phyloP scores from a whole-genome alignment of 1,140 invertebrate genomes.

The Pantala flavescens region DNA sequence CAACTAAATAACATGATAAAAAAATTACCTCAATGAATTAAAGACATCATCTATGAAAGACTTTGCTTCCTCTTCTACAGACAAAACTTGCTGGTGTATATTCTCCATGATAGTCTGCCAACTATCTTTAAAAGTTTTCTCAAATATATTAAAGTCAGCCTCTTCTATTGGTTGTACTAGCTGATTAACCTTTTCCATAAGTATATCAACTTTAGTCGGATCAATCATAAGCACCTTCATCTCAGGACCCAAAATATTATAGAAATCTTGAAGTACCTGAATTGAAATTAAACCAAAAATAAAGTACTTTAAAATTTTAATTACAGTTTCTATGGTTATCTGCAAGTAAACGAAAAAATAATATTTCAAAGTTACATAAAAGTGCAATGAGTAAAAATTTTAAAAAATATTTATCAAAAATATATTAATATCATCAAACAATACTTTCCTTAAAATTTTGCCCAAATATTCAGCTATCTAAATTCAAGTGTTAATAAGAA shows the following conservation, averaged over 20 bases:
- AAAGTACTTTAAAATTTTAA: conserved; percentile 9
- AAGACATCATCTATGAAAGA: conserved; percentile 80
- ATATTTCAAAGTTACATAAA: too few species aligned
- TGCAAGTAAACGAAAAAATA: too few species aligned
- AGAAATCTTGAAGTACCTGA: conserved; percentile 69
- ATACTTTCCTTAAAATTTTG: too few species aligned
- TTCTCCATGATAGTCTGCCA: conserved; percentile 70
- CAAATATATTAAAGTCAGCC: conserved; percentile 73
- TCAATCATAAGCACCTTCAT: conserved; percentile 75
- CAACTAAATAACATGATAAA: too few species aligned
- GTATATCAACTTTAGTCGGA: conserved; percentile 70
- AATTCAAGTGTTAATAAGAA: too few species aligned
- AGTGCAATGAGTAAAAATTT: too few species aligned
- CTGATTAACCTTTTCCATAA: conserved; percentile 58
- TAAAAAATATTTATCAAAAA: too few species aligned
- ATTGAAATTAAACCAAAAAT: conserved; percentile 15
- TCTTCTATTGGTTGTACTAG: conserved; percentile 60
- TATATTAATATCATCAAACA: too few species aligned
- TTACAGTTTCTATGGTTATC: background rate
- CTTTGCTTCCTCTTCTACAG: conserved; percentile 70
- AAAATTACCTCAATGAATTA: conserved; percentile 47
- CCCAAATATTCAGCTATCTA: too few species aligned
- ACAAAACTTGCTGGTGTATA: conserved; percentile 60
- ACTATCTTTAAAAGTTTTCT: conserved; percentile 58
- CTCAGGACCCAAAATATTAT: conserved; percentile 78